Evolutionary conservation across 2,888 invertebrate genomes (phyloP).

Genomic region (Seira musarum): DNA sequence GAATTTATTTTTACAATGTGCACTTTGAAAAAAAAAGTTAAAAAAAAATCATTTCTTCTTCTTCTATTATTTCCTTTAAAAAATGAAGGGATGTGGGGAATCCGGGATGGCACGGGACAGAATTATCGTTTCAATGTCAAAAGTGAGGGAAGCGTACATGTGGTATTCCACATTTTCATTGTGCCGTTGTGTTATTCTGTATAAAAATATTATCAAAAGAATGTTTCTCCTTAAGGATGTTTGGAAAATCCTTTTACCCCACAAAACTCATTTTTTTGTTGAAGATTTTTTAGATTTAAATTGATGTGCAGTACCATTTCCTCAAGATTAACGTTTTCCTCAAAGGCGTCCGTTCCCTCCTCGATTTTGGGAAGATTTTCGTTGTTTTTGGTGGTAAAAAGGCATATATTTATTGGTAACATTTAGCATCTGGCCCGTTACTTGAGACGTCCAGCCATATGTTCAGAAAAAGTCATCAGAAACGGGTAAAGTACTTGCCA

Average conservation of each 20-base stretch:
- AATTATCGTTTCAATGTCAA: conserved; percentile 62
- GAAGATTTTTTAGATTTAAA: not conserved
- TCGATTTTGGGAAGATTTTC: conserved; percentile 60
- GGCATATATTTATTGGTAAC: conserved; percentile 31
- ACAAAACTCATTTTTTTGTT: conserved; percentile 40
- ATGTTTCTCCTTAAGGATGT: conserved; percentile 58
- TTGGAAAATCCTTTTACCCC: conserved; percentile 44
- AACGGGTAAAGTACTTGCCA: conserved; percentile 31
- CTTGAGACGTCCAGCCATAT: conserved; percentile 69
- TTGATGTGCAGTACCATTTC: conserved; percentile 12
- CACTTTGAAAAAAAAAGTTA: too few relatives aligned
- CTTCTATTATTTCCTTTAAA: conserved; percentile 32
- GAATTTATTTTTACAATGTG: too few relatives aligned
- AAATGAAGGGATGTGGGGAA: conserved; percentile 11
- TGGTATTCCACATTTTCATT: too few relatives aligned
- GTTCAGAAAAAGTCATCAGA: conserved; percentile 63
- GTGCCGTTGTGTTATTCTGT: too few relatives aligned
- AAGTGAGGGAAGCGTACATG: conserved; percentile 53
- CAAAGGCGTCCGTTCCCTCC: conserved; percentile 29
- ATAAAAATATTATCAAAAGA: conserved; percentile 52
- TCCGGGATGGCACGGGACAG: conserved; percentile 63
- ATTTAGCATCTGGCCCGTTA: conserved; percentile 68
- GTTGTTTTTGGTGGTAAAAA: conserved; percentile 66
- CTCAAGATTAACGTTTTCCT: conserved; percentile 50
- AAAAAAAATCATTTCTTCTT: too few relatives aligned